Base-by-base conservation (phyloP, 1,140 invertebrate species). In the Papilio polytes region DNA sequence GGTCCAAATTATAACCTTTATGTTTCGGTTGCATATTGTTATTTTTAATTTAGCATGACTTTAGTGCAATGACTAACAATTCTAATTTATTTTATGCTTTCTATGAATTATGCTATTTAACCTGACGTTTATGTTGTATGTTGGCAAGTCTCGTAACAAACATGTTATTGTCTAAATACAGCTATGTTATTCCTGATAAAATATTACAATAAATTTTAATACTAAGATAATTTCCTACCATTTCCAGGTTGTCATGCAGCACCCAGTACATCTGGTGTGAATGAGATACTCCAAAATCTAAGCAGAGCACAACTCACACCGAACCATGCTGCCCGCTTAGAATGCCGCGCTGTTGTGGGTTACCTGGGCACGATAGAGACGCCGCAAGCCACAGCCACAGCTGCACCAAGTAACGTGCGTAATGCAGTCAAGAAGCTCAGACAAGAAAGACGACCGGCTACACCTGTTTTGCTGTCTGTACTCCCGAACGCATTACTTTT, bases 361-460 rank as follows among this genome's bases (percentile, higher is more conserved):
- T 99, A 99, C 92, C 96, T 99, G 73, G 98, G 99, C 6, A 99
- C 98, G 0, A 99, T 99, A 74, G 98, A 99, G 94, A 99, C 99
- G 96, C 98, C 98, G 0, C 97, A 98, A 91, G 97, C 98, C 88
- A 96, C 97, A 76, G 96, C 97, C 0, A 97, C 96, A 73, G 97
- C 97, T 9, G 97, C 97, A 88, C 96, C 97, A 66, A 97, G 97
- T 83, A 96, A 96, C 3, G 96, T 97, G 13, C 94, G 96, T 51
- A 98, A 97, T 80, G 99, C 98, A 88, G 98, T 99, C 22, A 96
- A 98, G 81, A 97, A 98, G 89, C 93, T 99, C 48, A 96, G 98
- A 77, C 97, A 98, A 72, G 98, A 99, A 88, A 98, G 98, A 93
- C 97, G 98, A 80, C 97, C 97, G 63, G 98, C 98, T 70, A 98